These are phyloP conservation scores for Caenorhabditis sp. DNA, from an alignment of 2,888 invertebrate species.

Conservation along the genomic window DNA sequence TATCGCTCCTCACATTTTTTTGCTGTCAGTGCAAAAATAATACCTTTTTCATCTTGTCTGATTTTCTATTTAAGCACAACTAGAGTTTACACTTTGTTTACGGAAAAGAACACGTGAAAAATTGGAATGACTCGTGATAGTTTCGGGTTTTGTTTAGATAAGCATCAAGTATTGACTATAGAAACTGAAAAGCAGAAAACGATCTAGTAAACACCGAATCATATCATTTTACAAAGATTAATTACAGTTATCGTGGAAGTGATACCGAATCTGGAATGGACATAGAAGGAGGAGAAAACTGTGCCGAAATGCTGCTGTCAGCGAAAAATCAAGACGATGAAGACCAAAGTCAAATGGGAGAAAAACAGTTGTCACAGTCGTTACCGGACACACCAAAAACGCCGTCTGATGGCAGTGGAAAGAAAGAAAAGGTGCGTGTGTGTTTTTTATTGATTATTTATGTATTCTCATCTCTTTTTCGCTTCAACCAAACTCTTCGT, in stretches of 20 bases:
- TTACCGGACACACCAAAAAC: constrained; percentile 35
- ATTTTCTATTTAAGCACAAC: background rate
- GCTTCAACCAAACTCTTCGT: too few relatives aligned
- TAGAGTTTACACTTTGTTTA: constrained; percentile 13
- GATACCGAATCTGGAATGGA: constrained; percentile 65
- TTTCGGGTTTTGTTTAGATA: constrained; percentile 13
- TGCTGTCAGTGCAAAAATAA: background rate
- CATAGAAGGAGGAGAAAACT: constrained; percentile 53
- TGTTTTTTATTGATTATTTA: too few relatives aligned
- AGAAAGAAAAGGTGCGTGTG: constrained; percentile 43
- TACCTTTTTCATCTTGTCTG: background rate
- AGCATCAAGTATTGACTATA: background rate
- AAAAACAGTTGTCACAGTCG: constrained; percentile 27
- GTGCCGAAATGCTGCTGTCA: constrained; percentile 52
- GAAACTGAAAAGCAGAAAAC: too few relatives aligned
- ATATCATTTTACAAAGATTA: too few relatives aligned
- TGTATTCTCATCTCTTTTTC: background rate
- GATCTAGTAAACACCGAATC: too few relatives aligned
- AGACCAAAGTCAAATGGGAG: constrained; percentile 29
- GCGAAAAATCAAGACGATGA: constrained; percentile 42
- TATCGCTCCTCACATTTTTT: constrained; percentile 1
- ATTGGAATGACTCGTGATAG: constrained; percentile 25
- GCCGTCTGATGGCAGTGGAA: constrained; percentile 16
- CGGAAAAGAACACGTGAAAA: constrained; percentile 27
- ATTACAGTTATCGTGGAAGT: constrained; percentile 64